Base-by-base conservation (phyloP, 1,140 invertebrate species). In the Himalopsyche phryganea region DNA sequence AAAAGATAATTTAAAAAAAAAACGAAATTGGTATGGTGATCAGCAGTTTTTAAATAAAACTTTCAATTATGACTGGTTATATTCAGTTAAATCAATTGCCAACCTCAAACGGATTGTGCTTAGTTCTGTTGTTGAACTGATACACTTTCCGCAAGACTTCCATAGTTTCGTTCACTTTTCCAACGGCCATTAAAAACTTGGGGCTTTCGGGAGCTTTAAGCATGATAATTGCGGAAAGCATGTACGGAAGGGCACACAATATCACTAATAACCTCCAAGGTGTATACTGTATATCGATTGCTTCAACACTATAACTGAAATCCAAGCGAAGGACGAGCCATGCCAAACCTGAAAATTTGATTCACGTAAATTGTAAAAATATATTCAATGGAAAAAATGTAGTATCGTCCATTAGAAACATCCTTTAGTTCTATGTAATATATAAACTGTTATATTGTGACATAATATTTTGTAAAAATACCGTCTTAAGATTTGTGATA, bases 121-220 rank as follows among this genome's bases (percentile, higher is more conserved):
- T 6, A 48, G 42, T 66, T 19, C 76, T 74, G 0, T 75, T 80
- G 50, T 87, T 87, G 0, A 67, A 55, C 1, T 70, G 66, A 58
- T 78, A 86, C 33, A 86, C 81, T 2, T 67, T 65, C 41, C 70
- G 68, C 9, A 88, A 67, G 5, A 83, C 74, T 2, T 72, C 61
- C 2, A 87, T 58, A 1, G 85, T 78, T 60, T 80, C 75, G 0
- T 80, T 68, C 5, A 69, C 65, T 49, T 74, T 72, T 58, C 83
- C 82, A 66, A 78, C 75, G 0, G 79, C 74, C 2, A 86, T 66
- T 20, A 85, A 69, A 67, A 83, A 90, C 66, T 86, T 87, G 0
- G 89, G 88, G 53, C 84, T 89, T 68, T 90, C 88, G 0, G 83
- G 83, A 28, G 81, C 73, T n/a, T 72, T 65, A 2, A 80, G 70